Evolutionary conservation across 35 echinoderm and acorn worm genomes (phyloP).

Genomic region (Ophiothrix spiculata): DNA sequence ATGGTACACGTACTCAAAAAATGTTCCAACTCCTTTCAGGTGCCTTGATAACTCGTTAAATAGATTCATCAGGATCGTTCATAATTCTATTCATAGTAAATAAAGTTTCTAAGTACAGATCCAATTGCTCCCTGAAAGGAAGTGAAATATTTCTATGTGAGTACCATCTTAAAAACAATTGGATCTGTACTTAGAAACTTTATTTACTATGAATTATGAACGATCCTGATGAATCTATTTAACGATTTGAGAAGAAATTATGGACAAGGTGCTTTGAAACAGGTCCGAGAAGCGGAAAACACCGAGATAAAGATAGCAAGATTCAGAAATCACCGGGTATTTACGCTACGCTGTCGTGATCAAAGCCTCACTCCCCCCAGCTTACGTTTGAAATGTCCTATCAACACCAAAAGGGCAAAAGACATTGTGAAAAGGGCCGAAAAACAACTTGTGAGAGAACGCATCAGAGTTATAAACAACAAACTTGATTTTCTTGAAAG

Average conservation of each 20-base stretch:
- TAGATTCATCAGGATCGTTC: too few relatives aligned
- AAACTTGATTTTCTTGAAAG: not conserved
- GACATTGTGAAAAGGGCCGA: not conserved
- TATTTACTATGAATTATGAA: too few relatives aligned
- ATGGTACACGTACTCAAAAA: too few relatives aligned
- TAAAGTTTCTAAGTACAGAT: too few relatives aligned
- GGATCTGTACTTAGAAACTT: too few relatives aligned
- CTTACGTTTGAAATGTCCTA: not conserved
- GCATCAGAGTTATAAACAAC: not conserved
- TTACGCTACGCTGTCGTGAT: not conserved
- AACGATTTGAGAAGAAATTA: not conserved
- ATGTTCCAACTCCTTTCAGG: too few relatives aligned
- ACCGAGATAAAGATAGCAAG: not conserved
- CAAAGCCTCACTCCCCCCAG: not conserved
- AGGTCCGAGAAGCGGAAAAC: not conserved
- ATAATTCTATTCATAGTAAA: too few relatives aligned
- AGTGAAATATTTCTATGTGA: too few relatives aligned
- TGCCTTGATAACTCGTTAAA: too few relatives aligned
- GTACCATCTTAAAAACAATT: too few relatives aligned
- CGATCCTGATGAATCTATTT: not conserved
- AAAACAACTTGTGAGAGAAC: not conserved
- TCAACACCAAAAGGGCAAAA: not conserved
- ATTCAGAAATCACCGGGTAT: not conserved
- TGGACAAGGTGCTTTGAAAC: not conserved
- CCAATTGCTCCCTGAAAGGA: too few relatives aligned